Base-by-base conservation (phyloP, 1,140 invertebrate genomes). In the Drosophila kepulauana region DNA sequence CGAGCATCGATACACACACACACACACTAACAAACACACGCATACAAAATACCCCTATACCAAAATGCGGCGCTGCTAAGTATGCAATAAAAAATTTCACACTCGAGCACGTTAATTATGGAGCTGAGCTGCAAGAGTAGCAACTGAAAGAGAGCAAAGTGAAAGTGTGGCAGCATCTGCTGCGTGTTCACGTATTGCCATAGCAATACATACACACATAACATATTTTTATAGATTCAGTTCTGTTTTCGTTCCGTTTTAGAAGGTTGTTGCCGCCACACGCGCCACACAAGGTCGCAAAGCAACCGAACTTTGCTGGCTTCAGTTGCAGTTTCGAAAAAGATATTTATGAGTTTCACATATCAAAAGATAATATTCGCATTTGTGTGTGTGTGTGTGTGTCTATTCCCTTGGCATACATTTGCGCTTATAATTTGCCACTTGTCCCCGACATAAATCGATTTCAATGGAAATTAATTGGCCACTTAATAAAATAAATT, bases 11-110 rank as follows among this genome's bases (percentile, higher is more conserved):
- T 74, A 61, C 63, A 30, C 30, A 11, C 8, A 16, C 20, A 13
- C n/a, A 11, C 11, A 63, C 20, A 58, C 2, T 16, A 13, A 16
- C 15, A 48, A 7, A 61, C 6, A 45, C 15, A 35, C 8, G 1
- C 11, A 33, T 25, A 0, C 20, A 25, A 25, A 25, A 25, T 5
- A 51, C 49, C 15, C 8, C 11, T 25, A 11, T 54, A 20, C 20
- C 48, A 7, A 13, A 61, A 49, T 30, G 28, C 28, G 15, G 84
- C 71, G 62, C 82, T 70, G 77, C 56, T 84, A 87, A 87, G 84
- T 87, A 88, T 88, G 80, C 84, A 87, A 88, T 88, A 88, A 78
- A 87, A 87, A 88, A 88, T 80, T 80, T 88, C 80, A 88, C 84
- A 89, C 84, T 80, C 85, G 80, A 81, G 74, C 77, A 89, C 84